Percentiles rank a stretch among this genome's conserved stretches.
Conservation (phyloP, 2,888 invertebrate species). For the Halocaridina rubra region DNA sequence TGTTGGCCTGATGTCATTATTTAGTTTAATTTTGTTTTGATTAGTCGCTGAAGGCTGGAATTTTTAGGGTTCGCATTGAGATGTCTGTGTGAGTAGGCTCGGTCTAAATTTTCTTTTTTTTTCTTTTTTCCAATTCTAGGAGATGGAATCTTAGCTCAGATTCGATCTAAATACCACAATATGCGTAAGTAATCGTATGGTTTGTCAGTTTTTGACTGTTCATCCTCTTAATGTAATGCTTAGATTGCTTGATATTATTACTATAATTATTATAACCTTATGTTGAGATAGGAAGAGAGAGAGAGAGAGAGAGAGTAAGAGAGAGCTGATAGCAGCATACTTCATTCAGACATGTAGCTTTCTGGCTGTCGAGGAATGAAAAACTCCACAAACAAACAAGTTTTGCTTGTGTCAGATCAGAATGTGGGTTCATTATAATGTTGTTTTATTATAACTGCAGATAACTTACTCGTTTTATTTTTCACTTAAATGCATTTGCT, state of each 20-base stretch:
- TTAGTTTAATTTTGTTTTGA: background rate
- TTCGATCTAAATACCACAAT: slow-evolving; percentile 63
- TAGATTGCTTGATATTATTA: slow-evolving; percentile 60
- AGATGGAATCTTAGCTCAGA: slow-evolving; percentile 63
- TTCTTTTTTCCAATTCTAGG: slow-evolving; percentile 62
- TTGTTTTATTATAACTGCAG: slow-evolving; percentile 36
- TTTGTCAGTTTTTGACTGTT: slow-evolving; percentile 48
- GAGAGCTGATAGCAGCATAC: too few species aligned
- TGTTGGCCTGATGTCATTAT: slow-evolving; percentile 1
- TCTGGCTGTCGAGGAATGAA: slow-evolving; percentile 55
- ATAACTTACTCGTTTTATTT: background rate
- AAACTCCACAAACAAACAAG: slow-evolving; percentile 2
- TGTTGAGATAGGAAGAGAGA: slow-evolving; percentile 48
- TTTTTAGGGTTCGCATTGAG: background rate
- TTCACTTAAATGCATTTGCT: background rate
- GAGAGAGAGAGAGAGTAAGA: too few species aligned
- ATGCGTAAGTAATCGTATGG: slow-evolving; percentile 63
- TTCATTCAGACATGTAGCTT: slow-evolving; percentile 46
- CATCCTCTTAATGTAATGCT: slow-evolving; percentile 45
- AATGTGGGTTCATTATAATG: background rate
- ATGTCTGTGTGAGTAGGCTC: slow-evolving; percentile 34
- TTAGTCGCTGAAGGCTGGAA: background rate
- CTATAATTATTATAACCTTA: too few species aligned
- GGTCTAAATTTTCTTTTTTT: slow-evolving; percentile 57
- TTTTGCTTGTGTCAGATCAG: slow-evolving; percentile 15